Evolutionary conservation across 2,888 invertebrate species (phyloP), one percentile per base, ranked within the genome.

Genomic region (Parnassius mnemosyne): DNA sequence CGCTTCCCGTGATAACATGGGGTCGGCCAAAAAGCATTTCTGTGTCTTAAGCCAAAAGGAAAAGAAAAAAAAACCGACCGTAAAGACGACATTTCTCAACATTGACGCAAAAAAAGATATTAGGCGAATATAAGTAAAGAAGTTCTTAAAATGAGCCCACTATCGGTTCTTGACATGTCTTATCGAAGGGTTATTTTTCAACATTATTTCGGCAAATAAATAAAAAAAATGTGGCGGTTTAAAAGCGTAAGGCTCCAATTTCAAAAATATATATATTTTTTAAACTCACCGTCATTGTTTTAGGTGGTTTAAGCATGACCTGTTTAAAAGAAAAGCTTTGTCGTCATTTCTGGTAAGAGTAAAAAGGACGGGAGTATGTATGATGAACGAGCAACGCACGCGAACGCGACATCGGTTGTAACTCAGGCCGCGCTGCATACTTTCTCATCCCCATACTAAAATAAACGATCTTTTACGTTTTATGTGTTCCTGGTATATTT

Each of bases 11-110:
- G 90, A 89, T 90, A 90, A 88, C 83, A 78, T 78, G 69, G 80
- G 83, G 41, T 80, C 83, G 78, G 80, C 81, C 87, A 89, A 89
- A 90, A 84, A 91, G 91, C 91, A 84, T 91, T 90, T 89, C 88
- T 84, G 89, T 91, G 91, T 91, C 83, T 75, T 71, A 69, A 66
- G 68, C 65, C 73, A 74, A 76, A 81, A 79, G 78, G 68, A 57
- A 71, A 77, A 78, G 80, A 78, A 68, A 77, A 66, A n/a, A n/a
- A 67, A 74, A 76, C 66, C 68, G 74, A 75, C 80, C 79, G 82
- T 84, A 83, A 84, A 83, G 79, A 79, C 76, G 82, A 87, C 83
- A 84, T 88, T 86, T 89, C 81, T 87, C 83, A 84, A 85, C 84
- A 85, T 84, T 77, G 77, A 74, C 70, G 68, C 73, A 77, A 73